These are phyloP conservation scores for Brachionus angularis DNA, from an alignment of 1,140 invertebrate genomes.

Conservation along the genomic window DNA sequence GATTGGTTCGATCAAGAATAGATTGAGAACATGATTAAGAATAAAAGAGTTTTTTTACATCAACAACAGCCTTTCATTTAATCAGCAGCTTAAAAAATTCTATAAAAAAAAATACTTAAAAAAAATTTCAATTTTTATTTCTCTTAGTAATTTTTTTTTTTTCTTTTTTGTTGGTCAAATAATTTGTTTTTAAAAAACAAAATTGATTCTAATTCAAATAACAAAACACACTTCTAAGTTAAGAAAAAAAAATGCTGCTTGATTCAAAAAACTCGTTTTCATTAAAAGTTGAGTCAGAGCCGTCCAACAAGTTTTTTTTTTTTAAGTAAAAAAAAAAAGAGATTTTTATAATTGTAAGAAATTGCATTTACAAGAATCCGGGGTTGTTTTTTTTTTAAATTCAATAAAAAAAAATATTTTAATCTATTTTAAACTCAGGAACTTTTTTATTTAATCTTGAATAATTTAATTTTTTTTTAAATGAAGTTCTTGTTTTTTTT, in stretches of 20 bases:
- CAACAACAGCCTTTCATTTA: conserved; percentile 43
- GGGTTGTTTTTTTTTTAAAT: too few relatives aligned
- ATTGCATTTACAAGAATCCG: too few relatives aligned
- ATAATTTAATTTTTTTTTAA: not conserved
- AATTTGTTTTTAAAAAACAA: conserved; percentile 40
- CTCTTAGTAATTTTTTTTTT: conserved; percentile 10
- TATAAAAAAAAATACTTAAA: not conserved
- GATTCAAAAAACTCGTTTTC: conserved; percentile 31
- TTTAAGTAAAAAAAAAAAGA: too few relatives aligned
- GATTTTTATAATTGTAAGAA: too few relatives aligned
- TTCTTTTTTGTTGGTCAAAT: conserved; percentile 2
- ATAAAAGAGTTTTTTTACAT: conserved; percentile 8
- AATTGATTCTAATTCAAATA: too few relatives aligned
- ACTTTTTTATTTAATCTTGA: conserved; percentile 6
- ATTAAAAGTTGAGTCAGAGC: conserved; percentile 41
- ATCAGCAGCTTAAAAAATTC: conserved; percentile 20
- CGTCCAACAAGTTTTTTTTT: too few relatives aligned
- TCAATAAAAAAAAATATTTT: too few relatives aligned
- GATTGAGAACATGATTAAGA: not conserved
- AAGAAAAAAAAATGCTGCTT: not conserved
- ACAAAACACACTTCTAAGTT: not conserved
- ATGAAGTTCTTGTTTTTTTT: too few relatives aligned
- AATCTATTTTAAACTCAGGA: conserved; percentile 26
- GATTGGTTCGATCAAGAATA: conserved; percentile 44
- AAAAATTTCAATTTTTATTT: conserved; percentile 1